Percentiles rank a stretch among this genome's conserved stretches.
Conservation (phyloP, 2,113 vertebrate genomes). For the Muntiacus reevesi region DNA sequence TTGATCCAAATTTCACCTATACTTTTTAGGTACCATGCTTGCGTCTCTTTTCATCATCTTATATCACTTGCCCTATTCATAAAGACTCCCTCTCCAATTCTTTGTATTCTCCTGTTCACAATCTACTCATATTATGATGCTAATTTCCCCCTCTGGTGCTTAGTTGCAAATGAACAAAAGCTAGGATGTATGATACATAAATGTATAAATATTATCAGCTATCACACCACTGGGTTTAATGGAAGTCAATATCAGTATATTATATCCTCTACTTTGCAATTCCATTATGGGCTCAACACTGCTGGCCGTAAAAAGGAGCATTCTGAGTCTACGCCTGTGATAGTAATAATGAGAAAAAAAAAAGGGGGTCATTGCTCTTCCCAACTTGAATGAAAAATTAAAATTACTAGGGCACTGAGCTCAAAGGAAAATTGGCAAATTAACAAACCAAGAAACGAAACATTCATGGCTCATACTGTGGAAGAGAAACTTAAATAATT, state of each 20-base stretch:
- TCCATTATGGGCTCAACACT: constrained; percentile 77
- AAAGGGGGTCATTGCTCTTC: constrained; percentile 75
- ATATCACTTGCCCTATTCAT: background rate
- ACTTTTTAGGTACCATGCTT: background rate
- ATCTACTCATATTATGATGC: constrained; percentile 42
- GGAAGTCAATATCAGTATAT: constrained; percentile 79
- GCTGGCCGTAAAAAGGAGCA: constrained; percentile 76
- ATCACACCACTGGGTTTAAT: constrained; percentile 73
- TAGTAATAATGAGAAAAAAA: constrained; percentile 74
- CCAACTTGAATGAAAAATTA: constrained; percentile 82
- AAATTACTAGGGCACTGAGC: constrained; percentile 80
- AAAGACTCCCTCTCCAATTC: background rate
- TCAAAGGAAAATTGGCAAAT: constrained; percentile 84
- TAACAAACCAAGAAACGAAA: constrained; percentile 82
- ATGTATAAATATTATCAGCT: constrained; percentile 62
- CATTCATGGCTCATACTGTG: constrained; percentile 76
- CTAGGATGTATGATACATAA: constrained; percentile 58
- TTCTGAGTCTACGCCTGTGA: constrained; percentile 74
- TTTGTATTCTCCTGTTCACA: constrained; percentile 22
- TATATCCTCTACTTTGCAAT: constrained; percentile 78
- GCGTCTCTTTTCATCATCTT: constrained; percentile 26
- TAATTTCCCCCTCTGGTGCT: constrained; percentile 64
- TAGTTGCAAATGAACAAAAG: constrained; percentile 63
- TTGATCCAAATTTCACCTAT: constrained; percentile 46
- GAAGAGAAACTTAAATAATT: constrained; percentile 84